A percentile compares a stretch with the other conserved stretches of the same genome.
These are phyloP conservation scores for Troglohyphantes excavatus DNA, from an alignment of 2,888 invertebrate genomes.

Conservation along the genomic window DNA sequence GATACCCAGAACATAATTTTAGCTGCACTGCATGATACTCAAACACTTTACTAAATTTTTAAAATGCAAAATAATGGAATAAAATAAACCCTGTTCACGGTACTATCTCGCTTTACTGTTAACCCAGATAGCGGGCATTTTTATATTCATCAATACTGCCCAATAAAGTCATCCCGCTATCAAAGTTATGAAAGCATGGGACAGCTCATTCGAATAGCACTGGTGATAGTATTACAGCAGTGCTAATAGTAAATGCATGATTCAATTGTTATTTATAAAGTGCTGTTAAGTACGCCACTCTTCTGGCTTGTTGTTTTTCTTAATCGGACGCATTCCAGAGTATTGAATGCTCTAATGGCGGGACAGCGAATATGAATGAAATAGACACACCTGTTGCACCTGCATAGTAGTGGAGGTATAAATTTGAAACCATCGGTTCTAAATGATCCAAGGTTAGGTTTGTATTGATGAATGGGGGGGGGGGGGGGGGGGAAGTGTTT, in stretches of 20 bases:
- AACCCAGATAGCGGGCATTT: no score
- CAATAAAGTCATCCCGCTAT: no score
- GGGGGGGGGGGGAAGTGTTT: no score
- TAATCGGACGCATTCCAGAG: conserved; percentile 4
- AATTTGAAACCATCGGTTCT: background rate
- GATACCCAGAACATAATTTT: no score
- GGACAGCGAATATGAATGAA: background rate
- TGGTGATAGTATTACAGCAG: no score
- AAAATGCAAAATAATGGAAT: no score
- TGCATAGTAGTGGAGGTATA: background rate
- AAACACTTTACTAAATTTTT: no score
- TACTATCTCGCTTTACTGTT: no score
- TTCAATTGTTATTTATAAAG: conserved; percentile 3
- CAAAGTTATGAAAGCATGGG: background rate
- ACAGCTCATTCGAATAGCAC: background rate
- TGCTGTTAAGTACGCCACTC: background rate
- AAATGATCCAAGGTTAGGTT: background rate
- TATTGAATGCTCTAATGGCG: background rate
- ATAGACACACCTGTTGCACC: background rate
- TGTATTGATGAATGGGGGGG: background rate
- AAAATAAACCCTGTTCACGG: no score
- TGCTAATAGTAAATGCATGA: conserved; percentile 14
- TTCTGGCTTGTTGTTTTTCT: background rate
- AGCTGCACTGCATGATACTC: no score
- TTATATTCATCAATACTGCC: no score